Base-by-base conservation (phyloP, 1,140 invertebrate species). In the Oscheius sp. region DNA sequence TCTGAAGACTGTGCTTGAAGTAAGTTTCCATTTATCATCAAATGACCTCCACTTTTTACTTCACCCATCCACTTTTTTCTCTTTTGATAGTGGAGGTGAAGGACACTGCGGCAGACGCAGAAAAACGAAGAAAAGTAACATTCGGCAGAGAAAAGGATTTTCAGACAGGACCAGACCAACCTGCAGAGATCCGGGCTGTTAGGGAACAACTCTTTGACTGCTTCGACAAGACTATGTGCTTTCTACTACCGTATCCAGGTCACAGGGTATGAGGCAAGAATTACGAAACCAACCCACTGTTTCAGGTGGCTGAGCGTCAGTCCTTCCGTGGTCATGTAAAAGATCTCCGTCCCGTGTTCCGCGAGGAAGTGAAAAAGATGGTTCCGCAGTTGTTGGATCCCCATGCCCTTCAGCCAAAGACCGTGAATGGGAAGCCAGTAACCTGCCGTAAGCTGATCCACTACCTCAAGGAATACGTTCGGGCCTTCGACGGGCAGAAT, bases 391-490 rank as follows among this genome's bases (percentile, higher is more conserved):
- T 83, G 42, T 58, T 84, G 3, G 64, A 67, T 34, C 82, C 82
- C 3, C 73, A 74, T 31, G 69, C 69, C 4, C 46, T 84, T 13
- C 70, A 77, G 15, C 82, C 82, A 0, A 83, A 83, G 65, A 62
- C 77, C 20, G 65, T 83, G 10, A 83, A 83, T 64, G 82, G 82
- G 23, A 80, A 76, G 55, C 65, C 76, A 20, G 72, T 84, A 13
- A 83, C 82, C n/a, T 81, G 80, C 46, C 75, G 75, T 31, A 83
- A 81, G 72, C 76, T 83, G 66, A 74, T 84, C 32, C 83, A 83
- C 52, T 81, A 80, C 55, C 71, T 84, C 31, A 69, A 72, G 79
- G 81, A 83, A 72, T 83, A 82, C 63, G 72, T 76, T 10, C 49
- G 65, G 20, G 66, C 78, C 18, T 83, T 83, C 29, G 82, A 83